Evolutionary conservation across 2,888 invertebrate species (phyloP), one percentile per base, ranked within the genome.

Genomic region (Megaustenia siamemsis): DNA sequence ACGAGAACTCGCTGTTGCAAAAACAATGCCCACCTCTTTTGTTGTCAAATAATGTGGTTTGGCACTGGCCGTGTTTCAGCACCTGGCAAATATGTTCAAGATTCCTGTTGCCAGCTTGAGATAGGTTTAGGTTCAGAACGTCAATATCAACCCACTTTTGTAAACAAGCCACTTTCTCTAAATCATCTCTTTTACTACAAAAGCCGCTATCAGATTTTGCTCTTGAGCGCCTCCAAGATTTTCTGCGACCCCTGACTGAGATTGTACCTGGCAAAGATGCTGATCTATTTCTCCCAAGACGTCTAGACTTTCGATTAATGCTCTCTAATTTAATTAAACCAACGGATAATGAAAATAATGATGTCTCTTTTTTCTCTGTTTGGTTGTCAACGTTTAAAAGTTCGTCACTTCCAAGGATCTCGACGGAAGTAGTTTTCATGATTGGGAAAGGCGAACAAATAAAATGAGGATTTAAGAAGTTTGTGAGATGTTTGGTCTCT

Each of bases 401-500:
- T 0, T n/a, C 24, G 1, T 24, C 35, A 60, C 8, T 32, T 35
- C 28, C 28, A 66, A 6, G 45, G 4, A 66, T 32, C 32, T 43
- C 66, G 38, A 79, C 32, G 21, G 66, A 43, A 28, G 79, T 28
- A 1, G 63, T 28, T 21, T 63, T 45, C 28, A 18, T 66, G 3
- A 79, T 66, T 35, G 80, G 53, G 1, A 68, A n/a, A 24, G 69
- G 53, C 12, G 80, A 69, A 35, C 43, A 45, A 24, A 38, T 35
- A 10, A 49, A 38, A 10, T 32, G 35, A 49, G 38, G 32, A n/a
- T 68, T 69, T 35, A 69, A n/a, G 21, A 6, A 35, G n/a, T 53
- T 49, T 6, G 43, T 5, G 1, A 15, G 28, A 18, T 3, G 60
- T 49, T 69, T 38, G 18, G 80, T 32, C 8, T 32, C 35, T 69